A percentile compares a stretch with the other conserved stretches of the same genome.
These are phyloP conservation scores for Poeciliopsis gracilis DNA, from an alignment of 2,797 vertebrate genomes.

Conservation along the genomic window DNA sequence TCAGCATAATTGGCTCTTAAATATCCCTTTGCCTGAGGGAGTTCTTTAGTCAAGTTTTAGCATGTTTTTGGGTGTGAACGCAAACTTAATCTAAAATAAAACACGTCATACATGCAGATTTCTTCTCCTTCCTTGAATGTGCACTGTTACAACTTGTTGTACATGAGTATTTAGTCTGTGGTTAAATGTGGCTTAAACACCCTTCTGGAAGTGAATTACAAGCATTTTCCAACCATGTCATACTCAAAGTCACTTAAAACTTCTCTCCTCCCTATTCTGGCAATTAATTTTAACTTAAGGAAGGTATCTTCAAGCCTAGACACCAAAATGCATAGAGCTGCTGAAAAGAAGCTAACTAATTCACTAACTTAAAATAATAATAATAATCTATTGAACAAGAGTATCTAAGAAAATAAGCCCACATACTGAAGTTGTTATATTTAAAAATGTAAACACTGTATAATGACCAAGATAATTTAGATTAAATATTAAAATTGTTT, in stretches of 20 bases:
- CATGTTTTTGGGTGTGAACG: background rate
- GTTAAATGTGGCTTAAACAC: background rate
- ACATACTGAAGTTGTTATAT: background rate
- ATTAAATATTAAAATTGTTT: background rate
- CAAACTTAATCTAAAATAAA: background rate
- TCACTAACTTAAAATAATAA: background rate
- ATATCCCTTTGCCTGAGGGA: slow-evolving; percentile 13
- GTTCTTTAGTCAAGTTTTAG: slow-evolving; percentile 11
- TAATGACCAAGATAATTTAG: background rate
- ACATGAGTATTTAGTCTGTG: background rate
- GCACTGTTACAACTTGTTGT: background rate
- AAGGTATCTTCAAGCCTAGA: too few species aligned
- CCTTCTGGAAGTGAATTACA: background rate
- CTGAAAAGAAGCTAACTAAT: background rate
- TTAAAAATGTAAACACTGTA: background rate
- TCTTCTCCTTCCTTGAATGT: background rate
- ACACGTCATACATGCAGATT: background rate
- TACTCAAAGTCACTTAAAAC: background rate
- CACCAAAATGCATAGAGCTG: background rate
- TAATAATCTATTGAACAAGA: background rate
- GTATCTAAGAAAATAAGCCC: background rate
- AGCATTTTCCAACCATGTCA: background rate
- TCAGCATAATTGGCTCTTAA: slow-evolving; percentile 27
- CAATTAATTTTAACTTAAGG: background rate
- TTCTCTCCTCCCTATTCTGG: background rate